Evolutionary conservation across 2,888 invertebrate species (phyloP).

Genomic region (Euzetes globulus): DNA sequence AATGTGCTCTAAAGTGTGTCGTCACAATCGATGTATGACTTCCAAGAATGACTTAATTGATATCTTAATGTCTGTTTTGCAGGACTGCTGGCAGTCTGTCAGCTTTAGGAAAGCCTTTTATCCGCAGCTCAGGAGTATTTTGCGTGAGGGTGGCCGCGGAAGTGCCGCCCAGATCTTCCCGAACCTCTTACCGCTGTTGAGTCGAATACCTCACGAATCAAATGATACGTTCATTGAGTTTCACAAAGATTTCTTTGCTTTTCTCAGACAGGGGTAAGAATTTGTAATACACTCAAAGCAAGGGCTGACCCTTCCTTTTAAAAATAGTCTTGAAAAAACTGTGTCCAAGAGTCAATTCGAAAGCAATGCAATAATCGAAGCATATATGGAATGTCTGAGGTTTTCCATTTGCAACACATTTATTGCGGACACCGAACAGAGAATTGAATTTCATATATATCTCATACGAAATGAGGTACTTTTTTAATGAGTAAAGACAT

Average conservation of each 20-base stretch:
- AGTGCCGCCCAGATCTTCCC: constrained; percentile 65
- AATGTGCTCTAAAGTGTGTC: constrained; percentile 59
- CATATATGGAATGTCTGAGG: constrained; percentile 67
- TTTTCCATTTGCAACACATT: constrained; percentile 52
- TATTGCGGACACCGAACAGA: background rate
- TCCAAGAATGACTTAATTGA: background rate
- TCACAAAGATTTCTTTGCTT: constrained; percentile 61
- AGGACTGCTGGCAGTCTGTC: constrained; percentile 64
- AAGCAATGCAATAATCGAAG: constrained; percentile 58
- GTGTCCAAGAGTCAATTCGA: constrained; percentile 54
- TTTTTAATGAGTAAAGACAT: background rate
- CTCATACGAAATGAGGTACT: background rate
- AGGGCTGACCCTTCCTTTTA: background rate
- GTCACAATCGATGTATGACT: constrained; percentile 52
- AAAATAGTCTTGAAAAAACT: constrained; percentile 48
- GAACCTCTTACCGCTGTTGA: constrained; percentile 66
- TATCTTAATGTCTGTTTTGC: constrained; percentile 43
- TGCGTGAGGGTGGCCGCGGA: constrained; percentile 66
- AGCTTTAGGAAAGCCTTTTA: constrained; percentile 66
- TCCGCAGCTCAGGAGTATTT: constrained; percentile 60
- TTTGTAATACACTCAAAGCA: background rate
- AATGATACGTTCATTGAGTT: constrained; percentile 52
- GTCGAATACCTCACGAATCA: constrained; percentile 56
- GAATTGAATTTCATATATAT: background rate
- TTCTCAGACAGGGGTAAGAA: constrained; percentile 60